Percentiles rank a stretch among this genome's conserved stretches.
Conservation (phyloP, 1,140 invertebrate species). For the Plodia interpunctella region DNA sequence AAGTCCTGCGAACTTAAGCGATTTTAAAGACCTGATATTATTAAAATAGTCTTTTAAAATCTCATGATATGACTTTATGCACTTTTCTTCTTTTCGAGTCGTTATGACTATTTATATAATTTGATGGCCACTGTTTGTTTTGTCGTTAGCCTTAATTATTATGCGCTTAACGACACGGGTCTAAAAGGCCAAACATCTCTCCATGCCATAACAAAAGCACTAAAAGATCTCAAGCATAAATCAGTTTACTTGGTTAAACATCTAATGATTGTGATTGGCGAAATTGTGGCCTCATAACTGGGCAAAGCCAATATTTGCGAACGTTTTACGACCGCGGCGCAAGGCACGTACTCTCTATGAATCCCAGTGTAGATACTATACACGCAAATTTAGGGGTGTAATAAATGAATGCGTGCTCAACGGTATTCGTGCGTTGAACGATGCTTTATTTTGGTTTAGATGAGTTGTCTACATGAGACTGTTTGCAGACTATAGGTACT, state of each 20-base stretch:
- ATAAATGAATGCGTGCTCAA: constrained; percentile 22
- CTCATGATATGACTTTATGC: too few relatives aligned
- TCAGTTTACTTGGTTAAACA: background rate
- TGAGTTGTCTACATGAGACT: background rate
- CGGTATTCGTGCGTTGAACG: background rate
- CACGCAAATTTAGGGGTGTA: constrained; percentile 22
- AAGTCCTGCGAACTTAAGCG: too few relatives aligned
- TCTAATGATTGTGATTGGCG: background rate
- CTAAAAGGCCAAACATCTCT: too few relatives aligned
- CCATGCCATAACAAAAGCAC: background rate
- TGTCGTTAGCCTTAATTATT: too few relatives aligned
- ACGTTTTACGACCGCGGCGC: constrained; percentile 28
- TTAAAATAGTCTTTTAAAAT: too few relatives aligned
- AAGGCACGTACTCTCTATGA: constrained; percentile 26
- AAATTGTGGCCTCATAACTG: constrained; percentile 19
- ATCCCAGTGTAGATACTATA: constrained; percentile 15
- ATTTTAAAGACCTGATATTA: too few relatives aligned
- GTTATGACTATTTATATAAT: too few relatives aligned
- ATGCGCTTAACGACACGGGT: too few relatives aligned
- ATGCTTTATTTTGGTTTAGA: constrained; percentile 7
- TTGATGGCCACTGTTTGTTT: too few relatives aligned
- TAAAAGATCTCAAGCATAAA: background rate
- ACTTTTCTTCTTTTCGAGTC: too few relatives aligned
- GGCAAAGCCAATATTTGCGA: constrained; percentile 34
- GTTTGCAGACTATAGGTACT: background rate